Percentiles rank a stretch among this genome's conserved stretches.
These are phyloP conservation scores for Eudorcas thomsonii DNA, from an alignment of 2,113 vertebrate species.

Conservation along the genomic window DNA sequence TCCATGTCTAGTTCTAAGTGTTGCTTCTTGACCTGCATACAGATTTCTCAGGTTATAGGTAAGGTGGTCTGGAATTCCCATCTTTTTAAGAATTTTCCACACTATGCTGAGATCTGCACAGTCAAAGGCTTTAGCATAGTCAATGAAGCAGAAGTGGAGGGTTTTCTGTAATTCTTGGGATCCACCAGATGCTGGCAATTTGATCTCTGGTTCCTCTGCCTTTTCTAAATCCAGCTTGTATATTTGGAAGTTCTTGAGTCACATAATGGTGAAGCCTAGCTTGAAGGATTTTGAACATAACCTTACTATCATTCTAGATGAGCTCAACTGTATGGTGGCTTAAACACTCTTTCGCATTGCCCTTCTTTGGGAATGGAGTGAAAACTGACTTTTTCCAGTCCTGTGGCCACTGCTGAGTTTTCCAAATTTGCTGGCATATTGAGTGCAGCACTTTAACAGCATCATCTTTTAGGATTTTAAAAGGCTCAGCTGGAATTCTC, in stretches of 20 bases:
- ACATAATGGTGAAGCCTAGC: background rate
- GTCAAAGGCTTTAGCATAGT: background rate
- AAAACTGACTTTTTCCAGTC: background rate
- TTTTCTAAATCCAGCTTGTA: background rate
- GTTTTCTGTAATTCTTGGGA: background rate
- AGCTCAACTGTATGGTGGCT: background rate
- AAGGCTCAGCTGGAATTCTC: background rate
- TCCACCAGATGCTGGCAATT: background rate
- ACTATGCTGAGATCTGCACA: background rate
- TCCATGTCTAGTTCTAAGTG: background rate
- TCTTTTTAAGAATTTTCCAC: background rate
- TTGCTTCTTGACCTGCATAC: background rate
- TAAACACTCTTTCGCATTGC: accelerated
- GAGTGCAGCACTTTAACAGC: background rate
- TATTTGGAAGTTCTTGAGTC: background rate
- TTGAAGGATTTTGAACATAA: background rate
- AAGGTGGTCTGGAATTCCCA: background rate
- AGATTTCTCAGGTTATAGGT: background rate
- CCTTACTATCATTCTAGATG: background rate
- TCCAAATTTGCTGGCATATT: background rate
- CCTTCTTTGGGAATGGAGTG: background rate
- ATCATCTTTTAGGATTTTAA: background rate
- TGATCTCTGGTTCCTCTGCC: background rate
- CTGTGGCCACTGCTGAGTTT: background rate
- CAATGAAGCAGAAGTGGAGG: background rate